Percentiles rank a stretch among this genome's conserved stretches.
These are phyloP conservation scores for Ennomos fuscantarius DNA, from an alignment of 2,888 invertebrate genomes.

Conservation along the genomic window DNA sequence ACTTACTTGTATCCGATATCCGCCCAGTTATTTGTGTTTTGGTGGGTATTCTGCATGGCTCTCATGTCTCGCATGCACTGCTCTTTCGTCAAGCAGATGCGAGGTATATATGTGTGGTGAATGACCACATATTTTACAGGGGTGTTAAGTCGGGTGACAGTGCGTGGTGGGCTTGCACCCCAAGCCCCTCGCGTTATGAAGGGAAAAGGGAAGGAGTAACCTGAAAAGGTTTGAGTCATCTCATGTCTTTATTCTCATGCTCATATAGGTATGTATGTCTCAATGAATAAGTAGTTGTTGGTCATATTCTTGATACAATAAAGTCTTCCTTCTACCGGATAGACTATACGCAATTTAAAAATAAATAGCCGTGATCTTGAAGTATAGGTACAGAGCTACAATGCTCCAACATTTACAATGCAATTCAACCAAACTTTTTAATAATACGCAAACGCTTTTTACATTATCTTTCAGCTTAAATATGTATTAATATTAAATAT, in stretches of 20 bases:
- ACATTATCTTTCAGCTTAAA: too few relatives aligned
- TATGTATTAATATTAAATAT: too few relatives aligned
- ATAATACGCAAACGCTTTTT: too few relatives aligned
- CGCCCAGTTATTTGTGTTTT: constrained; percentile 84
- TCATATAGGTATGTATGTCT: too few relatives aligned
- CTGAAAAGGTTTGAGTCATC: constrained; percentile 23
- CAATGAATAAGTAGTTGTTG: too few relatives aligned
- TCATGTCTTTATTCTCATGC: neutral
- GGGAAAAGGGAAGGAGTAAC: constrained; percentile 37
- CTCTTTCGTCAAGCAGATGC: constrained; percentile 79
- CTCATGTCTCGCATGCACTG: constrained; percentile 86
- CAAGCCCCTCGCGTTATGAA: constrained; percentile 70
- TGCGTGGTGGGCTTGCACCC: constrained; percentile 82
- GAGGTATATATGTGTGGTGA: constrained; percentile 88
- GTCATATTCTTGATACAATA: too few relatives aligned
- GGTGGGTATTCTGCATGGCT: constrained; percentile 87
- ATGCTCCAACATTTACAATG: too few relatives aligned
- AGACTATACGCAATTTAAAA: too few relatives aligned
- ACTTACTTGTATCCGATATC: constrained; percentile 87
- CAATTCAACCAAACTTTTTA: too few relatives aligned
- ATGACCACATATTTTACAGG: constrained; percentile 88
- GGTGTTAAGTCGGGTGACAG: constrained; percentile 70
- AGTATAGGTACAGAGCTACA: too few relatives aligned
- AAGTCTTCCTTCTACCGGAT: too few relatives aligned
- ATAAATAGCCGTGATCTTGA: too few relatives aligned